phyloP scores from a whole-genome alignment of 2,113 vertebrate species.

The Hydrolagus affinis region DNA sequence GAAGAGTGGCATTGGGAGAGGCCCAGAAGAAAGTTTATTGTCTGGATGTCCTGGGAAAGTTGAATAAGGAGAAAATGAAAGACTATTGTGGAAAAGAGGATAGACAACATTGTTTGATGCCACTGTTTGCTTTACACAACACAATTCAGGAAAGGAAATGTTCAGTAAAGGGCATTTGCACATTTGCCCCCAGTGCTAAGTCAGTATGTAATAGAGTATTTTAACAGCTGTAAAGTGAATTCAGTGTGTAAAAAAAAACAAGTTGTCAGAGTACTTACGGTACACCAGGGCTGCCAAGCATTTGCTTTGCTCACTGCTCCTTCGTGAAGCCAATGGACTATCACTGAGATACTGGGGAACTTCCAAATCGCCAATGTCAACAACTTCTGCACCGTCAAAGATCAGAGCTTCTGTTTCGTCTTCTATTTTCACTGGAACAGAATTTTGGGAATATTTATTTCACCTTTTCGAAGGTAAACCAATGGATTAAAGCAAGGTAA shows the following conservation, averaged over 20 bases:
- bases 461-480: background rate
- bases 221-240: background rate
- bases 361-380: conserved; percentile 22
- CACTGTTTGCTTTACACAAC: background rate
- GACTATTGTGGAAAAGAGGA: background rate
- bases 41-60: background rate
- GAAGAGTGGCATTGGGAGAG: background rate
- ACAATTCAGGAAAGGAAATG: background rate
- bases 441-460: background rate
- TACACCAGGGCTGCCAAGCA: conserved; percentile 24
- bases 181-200: background rate
- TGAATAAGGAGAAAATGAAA: background rate
- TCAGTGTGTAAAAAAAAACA: background rate
- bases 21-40: background rate
- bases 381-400: conserved; percentile 22
- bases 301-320: background rate
- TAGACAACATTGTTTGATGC: background rate
- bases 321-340: background rate
- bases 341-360: conserved; percentile 6
- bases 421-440: conserved; percentile 19
- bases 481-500: too few relatives aligned
- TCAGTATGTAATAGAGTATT: background rate
- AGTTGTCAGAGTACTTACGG: conserved; percentile 5
- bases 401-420: conserved; percentile 1
- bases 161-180: background rate